Conservation (phyloP, 2,888 invertebrate species). For the Xylophagus ater region DNA sequence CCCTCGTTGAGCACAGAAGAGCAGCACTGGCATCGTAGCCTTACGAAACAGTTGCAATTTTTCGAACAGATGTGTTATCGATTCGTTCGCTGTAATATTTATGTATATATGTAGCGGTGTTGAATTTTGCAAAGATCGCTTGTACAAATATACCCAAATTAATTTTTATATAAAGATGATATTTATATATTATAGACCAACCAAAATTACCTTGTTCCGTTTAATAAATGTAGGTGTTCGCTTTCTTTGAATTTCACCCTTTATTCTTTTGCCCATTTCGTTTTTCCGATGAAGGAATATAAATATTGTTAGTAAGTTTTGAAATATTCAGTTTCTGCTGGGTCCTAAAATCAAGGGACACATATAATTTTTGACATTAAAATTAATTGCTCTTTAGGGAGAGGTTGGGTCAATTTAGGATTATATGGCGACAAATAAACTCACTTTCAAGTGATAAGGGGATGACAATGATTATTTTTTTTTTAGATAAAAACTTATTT, state of each 20-base stretch:
- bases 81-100: slow-evolving; percentile 25
- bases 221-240: slow-evolving; percentile 9
- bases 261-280: not conserved
- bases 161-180: too few relatives aligned
- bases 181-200: slow-evolving; percentile 11
- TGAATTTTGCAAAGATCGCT: slow-evolving; percentile 1
- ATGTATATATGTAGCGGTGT: not conserved
- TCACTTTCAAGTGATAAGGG: too few relatives aligned
- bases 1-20: slow-evolving; percentile 6
- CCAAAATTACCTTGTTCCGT: slow-evolving; percentile 13
- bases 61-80: slow-evolving; percentile 40
- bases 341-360: slow-evolving; percentile 12
- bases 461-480: too few relatives aligned
- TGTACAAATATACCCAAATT: slow-evolving; percentile 8
- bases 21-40: slow-evolving; percentile 1
- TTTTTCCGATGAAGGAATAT: too few relatives aligned
- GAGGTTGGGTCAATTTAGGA: slow-evolving; percentile 38
- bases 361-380: slow-evolving; percentile 17
- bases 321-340: too few relatives aligned
- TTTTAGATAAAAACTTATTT: too few relatives aligned
- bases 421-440: too few relatives aligned
- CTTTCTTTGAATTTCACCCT: not conserved
- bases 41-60: slow-evolving; percentile 22
- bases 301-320: too few relatives aligned
- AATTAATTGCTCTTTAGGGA: slow-evolving; percentile 38